Conservation (phyloP, 2,797 vertebrate genomes). For the Loris lydekkerianus region DNA sequence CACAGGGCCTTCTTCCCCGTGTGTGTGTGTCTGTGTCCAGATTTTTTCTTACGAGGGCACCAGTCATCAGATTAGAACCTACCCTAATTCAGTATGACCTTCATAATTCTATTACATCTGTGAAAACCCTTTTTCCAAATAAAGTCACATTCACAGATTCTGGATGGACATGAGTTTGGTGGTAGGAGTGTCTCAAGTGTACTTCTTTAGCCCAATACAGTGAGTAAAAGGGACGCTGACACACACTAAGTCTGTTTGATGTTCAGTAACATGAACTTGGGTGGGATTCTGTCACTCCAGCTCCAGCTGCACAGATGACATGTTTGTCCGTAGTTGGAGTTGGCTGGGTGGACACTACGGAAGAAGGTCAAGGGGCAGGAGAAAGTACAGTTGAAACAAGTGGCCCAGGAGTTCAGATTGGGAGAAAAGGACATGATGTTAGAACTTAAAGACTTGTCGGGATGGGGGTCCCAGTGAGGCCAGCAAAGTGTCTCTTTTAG, state of each 20-base stretch:
- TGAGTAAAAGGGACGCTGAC: background rate
- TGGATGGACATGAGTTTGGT: accelerated
- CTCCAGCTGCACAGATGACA: background rate
- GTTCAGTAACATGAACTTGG: background rate
- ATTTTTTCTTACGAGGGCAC: background rate
- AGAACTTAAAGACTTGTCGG: background rate
- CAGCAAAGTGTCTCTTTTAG: background rate
- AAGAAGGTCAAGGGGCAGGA: background rate
- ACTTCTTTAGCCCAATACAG: background rate
- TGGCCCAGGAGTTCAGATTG: background rate
- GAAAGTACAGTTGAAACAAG: background rate
- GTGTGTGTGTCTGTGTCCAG: background rate
- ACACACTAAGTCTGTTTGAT: accelerated
- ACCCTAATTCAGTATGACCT: background rate
- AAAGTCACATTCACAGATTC: background rate
- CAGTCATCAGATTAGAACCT: background rate
- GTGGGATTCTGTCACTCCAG: background rate
- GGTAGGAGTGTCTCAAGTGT: too few relatives aligned
- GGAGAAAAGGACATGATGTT: background rate
- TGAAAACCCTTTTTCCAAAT: background rate
- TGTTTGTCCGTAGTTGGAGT: background rate
- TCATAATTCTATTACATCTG: background rate
- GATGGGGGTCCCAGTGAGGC: background rate
- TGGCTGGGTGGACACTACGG: background rate
- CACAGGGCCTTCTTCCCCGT: accelerated